phyloP scores from a whole-genome alignment of 2,113 vertebrate genomes.

The Rhagologus leucostigma region DNA sequence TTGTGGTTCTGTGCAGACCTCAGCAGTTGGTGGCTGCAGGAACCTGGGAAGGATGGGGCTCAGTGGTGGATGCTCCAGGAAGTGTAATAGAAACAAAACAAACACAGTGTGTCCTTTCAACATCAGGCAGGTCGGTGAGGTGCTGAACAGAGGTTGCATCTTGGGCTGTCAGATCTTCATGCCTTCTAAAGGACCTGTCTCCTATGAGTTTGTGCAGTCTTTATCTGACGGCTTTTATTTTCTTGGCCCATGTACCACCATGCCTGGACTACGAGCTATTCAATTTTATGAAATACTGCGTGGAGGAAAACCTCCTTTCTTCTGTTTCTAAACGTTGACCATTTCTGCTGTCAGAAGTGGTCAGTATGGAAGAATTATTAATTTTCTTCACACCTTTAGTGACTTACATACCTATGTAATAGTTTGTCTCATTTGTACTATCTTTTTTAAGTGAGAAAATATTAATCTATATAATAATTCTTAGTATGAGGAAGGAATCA shows the following conservation, averaged over 20 bases:
- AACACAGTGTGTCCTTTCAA: fast-evolving
- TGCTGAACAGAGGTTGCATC: not conserved
- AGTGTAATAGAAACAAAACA: not conserved
- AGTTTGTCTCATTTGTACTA: not conserved
- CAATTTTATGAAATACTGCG: not conserved
- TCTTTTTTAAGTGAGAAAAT: not conserved
- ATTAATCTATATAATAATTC: not conserved
- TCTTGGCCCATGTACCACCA: fast-evolving
- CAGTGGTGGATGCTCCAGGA: not conserved
- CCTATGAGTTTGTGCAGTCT: not conserved
- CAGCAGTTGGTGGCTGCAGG: not conserved
- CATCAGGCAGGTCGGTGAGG: not conserved
- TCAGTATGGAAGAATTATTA: fast-evolving
- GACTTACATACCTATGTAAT: not conserved
- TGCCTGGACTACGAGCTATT: not conserved
- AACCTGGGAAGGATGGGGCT: not conserved
- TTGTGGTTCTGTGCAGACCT: not conserved
- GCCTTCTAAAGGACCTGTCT: not conserved
- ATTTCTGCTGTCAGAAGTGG: not conserved
- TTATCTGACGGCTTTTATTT: not conserved
- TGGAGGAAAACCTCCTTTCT: not conserved
- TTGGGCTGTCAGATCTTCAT: not conserved
- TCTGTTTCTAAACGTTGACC: not conserved
- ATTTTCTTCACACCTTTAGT: not conserved
- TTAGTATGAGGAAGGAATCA: not conserved